Conservation (phyloP, 2,888 invertebrate genomes). For the Daptonema setosum region DNA sequence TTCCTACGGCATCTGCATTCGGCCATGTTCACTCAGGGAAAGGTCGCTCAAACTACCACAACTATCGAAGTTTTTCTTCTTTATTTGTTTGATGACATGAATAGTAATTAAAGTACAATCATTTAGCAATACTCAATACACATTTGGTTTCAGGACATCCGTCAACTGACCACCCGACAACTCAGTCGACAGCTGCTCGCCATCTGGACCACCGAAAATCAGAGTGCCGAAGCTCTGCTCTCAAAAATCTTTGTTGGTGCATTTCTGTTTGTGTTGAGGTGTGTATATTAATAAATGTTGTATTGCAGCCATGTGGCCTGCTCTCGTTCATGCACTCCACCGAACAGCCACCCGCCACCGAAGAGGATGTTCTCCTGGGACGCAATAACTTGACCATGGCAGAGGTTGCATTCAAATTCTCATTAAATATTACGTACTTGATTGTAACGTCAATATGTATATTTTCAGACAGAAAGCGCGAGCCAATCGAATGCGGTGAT, state of each 20-base stretch:
- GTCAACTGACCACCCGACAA: conserved; percentile 42
- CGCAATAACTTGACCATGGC: conserved; percentile 87
- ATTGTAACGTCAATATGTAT: too few relatives aligned
- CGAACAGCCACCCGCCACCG: conserved; percentile 51
- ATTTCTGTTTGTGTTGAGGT: background rate
- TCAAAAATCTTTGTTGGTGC: conserved; percentile 16
- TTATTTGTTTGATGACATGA: too few relatives aligned
- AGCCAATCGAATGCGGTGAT: background rate
- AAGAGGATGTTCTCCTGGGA: conserved; percentile 34
- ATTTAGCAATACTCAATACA: too few relatives aligned
- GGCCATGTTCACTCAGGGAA: conserved; percentile 74
- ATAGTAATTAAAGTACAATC: too few relatives aligned
- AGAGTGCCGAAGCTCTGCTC: conserved; percentile 20
- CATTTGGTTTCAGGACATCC: too few relatives aligned
- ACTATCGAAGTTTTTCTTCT: too few relatives aligned
- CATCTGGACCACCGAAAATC: conserved; percentile 78
- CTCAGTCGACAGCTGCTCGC: conserved; percentile 78
- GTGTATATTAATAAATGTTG: background rate
- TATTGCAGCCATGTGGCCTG: conserved; percentile 61
- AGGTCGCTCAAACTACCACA: too few relatives aligned
- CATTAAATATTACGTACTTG: background rate
- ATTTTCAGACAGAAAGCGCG: conserved; percentile 2
- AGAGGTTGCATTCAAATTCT: conserved; percentile 35
- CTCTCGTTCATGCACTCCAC: conserved; percentile 65
- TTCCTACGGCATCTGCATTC: conserved; percentile 70